Percentiles rank a stretch among this genome's conserved stretches.
Conservation (phyloP, 2,113 vertebrate species). For the Toxotes jaculatrix region DNA sequence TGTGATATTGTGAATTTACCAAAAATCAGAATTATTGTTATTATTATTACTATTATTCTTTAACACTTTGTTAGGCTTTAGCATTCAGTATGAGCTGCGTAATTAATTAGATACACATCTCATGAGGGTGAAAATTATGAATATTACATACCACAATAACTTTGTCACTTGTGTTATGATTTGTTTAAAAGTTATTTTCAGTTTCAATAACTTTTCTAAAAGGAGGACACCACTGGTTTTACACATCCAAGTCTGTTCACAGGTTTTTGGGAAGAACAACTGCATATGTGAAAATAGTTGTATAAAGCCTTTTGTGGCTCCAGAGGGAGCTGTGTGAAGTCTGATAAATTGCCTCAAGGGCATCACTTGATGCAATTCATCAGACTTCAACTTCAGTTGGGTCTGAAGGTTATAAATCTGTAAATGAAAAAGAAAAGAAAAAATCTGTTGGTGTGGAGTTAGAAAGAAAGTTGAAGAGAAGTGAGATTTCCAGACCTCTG, state of each 20-base stretch:
- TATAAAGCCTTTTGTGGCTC: not conserved
- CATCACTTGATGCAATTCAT: slow-evolving; percentile 11
- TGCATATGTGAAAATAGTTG: slow-evolving; percentile 20
- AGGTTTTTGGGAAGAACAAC: not conserved
- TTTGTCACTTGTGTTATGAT: not conserved
- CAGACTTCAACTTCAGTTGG: not conserved
- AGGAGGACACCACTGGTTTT: not conserved
- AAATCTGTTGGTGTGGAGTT: not conserved
- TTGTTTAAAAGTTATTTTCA: not conserved
- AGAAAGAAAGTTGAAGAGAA: not conserved
- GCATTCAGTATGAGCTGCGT: not conserved
- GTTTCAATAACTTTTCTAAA: not conserved
- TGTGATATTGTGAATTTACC: not conserved
- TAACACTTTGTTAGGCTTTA: not conserved
- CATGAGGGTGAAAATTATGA: not conserved
- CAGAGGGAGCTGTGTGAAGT: not conserved
- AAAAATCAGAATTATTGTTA: no score
- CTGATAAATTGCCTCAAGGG: slow-evolving; percentile 16
- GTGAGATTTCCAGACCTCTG: not conserved
- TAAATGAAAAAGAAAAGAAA: not conserved
- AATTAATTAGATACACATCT: not conserved
- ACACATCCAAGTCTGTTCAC: slow-evolving; percentile 12
- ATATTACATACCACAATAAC: not conserved
- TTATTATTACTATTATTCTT: not conserved
- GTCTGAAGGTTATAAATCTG: no score